phyloP scores from a whole-genome alignment of 2,797 vertebrate species.

The Urocyon cinereoargenteus region DNA sequence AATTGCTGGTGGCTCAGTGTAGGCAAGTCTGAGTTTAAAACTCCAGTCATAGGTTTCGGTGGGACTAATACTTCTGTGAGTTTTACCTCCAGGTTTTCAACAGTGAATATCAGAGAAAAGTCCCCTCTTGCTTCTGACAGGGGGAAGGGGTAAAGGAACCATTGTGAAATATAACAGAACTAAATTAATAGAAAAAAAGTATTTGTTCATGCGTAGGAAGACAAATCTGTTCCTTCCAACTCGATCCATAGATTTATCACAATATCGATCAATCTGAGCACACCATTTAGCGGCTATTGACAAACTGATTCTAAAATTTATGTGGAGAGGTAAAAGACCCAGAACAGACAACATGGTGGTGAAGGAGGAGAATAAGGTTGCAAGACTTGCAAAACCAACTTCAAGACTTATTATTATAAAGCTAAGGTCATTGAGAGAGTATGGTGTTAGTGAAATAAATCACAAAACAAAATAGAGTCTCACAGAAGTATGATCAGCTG shows the following conservation, averaged over 20 bases:
- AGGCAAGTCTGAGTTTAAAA: background rate
- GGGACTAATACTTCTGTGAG: background rate
- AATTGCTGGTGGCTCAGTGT: background rate
- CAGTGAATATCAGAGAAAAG: background rate
- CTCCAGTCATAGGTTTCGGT: background rate
- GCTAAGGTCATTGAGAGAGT: background rate
- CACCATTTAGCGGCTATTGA: background rate
- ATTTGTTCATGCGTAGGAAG: background rate
- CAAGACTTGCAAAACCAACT: background rate
- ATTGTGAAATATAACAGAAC: background rate
- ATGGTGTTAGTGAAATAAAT: too few species aligned
- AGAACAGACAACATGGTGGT: background rate
- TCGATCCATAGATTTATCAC: background rate
- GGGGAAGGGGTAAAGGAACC: background rate
- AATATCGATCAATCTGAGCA: background rate
- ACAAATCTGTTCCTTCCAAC: background rate
- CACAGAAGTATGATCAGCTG: background rate
- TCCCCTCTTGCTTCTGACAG: background rate
- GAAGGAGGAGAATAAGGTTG: background rate
- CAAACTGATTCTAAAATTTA: background rate
- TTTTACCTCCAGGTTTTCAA: background rate
- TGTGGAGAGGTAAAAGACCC: background rate
- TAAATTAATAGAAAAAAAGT: background rate
- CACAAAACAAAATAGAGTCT: background rate
- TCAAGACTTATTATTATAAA: background rate